Evolutionary conservation across 2,888 invertebrate species (phyloP).

Genomic region (Scaptodrosophila latifasciaeformis): DNA sequence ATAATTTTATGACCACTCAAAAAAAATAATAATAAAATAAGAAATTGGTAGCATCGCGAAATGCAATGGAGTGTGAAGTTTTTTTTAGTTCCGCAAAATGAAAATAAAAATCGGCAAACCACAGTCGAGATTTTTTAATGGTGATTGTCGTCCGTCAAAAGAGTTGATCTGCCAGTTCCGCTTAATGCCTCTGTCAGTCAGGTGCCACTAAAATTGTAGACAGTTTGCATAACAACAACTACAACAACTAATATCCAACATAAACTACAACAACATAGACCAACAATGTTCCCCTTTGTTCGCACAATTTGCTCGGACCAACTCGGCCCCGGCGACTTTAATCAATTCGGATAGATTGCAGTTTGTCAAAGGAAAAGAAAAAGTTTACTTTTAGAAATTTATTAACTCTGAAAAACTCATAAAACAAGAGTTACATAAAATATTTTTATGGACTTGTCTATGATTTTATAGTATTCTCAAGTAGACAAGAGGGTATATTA

Average conservation of each 20-base stretch:
- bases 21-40: not conserved
- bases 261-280: not conserved
- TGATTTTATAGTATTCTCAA: no score
- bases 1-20: constrained; percentile 21
- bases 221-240: not conserved
- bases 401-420: no score
- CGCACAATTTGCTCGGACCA: no score
- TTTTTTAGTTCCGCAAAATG: constrained; percentile 30
- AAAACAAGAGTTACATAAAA: no score
- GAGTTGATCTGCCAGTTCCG: not conserved
- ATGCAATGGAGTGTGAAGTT: constrained; percentile 37
- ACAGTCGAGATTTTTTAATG: constrained; percentile 12
- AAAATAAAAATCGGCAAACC: not conserved
- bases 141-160: constrained; percentile 19
- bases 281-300: not conserved
- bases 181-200: no score
- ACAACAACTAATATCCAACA: not conserved
- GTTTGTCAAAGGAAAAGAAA: no score
- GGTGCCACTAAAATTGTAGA: no score
- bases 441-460: no score
- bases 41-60: not conserved
- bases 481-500: no score
- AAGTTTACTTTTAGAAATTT: no score
- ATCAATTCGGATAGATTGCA: no score
- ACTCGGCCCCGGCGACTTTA: no score